These are phyloP conservation scores for Luehdorfia chinensis DNA, from an alignment of 1,140 invertebrate species.

Conservation along the genomic window DNA sequence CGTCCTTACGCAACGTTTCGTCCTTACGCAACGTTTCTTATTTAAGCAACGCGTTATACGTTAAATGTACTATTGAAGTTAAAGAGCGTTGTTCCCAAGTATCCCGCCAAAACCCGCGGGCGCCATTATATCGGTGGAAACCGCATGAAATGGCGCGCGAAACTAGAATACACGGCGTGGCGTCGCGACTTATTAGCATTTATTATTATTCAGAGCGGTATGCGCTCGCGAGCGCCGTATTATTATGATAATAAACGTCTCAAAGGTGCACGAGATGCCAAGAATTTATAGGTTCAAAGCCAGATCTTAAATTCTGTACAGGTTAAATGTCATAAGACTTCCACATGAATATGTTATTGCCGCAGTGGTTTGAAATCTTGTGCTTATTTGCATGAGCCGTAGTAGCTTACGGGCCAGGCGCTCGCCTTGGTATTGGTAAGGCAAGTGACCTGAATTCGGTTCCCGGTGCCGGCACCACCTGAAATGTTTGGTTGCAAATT, in stretches of 20 bases:
- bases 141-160: slow-evolving; percentile 28
- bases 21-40: too few species aligned
- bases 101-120: slow-evolving; percentile 15
- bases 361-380: not conserved
- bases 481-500: too few species aligned
- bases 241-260: slow-evolving; percentile 27
- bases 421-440: too few species aligned
- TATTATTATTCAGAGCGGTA: slow-evolving; percentile 19
- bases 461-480: too few species aligned
- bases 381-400: not conserved
- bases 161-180: slow-evolving; percentile 23
- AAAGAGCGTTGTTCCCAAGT: too few species aligned
- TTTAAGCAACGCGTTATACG: too few species aligned
- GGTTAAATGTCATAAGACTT: not conserved
- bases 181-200: slow-evolving; percentile 29
- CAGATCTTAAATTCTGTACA: not conserved
- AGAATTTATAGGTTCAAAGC: not conserved
- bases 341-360: not conserved
- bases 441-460: too few species aligned
- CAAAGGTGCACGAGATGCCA: slow-evolving; percentile 6
- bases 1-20: too few species aligned
- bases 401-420: too few species aligned
- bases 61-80: too few species aligned
- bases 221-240: slow-evolving; percentile 21
- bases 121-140: slow-evolving; percentile 21